These are phyloP conservation scores for Neoaliturus tenellus DNA, from an alignment of 2,888 invertebrate genomes.

Conservation along the genomic window DNA sequence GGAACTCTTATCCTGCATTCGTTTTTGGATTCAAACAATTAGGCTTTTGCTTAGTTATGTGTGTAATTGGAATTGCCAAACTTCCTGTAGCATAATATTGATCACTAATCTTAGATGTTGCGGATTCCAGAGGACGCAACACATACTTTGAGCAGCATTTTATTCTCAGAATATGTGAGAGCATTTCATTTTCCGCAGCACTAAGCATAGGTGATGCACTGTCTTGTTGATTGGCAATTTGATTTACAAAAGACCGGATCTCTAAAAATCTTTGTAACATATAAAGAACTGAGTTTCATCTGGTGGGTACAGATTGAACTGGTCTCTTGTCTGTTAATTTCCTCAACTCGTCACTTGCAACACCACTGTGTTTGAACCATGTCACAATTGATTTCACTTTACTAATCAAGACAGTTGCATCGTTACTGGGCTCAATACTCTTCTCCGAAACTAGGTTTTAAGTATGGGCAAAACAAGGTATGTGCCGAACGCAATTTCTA, in stretches of 20 bases:
- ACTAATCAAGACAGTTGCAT: constrained; percentile 63
- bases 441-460: constrained; percentile 69
- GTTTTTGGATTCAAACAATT: constrained; percentile 6
- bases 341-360: constrained; percentile 65
- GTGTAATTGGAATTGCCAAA: constrained; percentile 61
- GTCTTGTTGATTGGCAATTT: too few relatives aligned
- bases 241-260: too few relatives aligned
- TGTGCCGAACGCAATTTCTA: constrained; percentile 68
- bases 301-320: constrained; percentile 66
- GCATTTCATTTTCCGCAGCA: too few relatives aligned
- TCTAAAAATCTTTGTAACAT: too few relatives aligned
- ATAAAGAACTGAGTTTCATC: constrained; percentile 68
- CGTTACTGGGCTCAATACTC: constrained; percentile 61
- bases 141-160: too few relatives aligned
- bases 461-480: constrained; percentile 70
- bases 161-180: too few relatives aligned
- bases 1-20: constrained; percentile 1
- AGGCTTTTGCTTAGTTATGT: constrained; percentile 39
- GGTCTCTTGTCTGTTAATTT: constrained; percentile 64
- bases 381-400: constrained; percentile 68
- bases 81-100: constrained; percentile 63
- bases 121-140: constrained; percentile 62
- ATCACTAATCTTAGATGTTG: constrained; percentile 63
- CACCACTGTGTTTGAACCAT: constrained; percentile 68
- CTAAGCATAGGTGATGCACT: too few relatives aligned